These are phyloP conservation scores for Phyllotis vaccarum DNA, from an alignment of 2,797 vertebrate species.

Conservation along the genomic window DNA sequence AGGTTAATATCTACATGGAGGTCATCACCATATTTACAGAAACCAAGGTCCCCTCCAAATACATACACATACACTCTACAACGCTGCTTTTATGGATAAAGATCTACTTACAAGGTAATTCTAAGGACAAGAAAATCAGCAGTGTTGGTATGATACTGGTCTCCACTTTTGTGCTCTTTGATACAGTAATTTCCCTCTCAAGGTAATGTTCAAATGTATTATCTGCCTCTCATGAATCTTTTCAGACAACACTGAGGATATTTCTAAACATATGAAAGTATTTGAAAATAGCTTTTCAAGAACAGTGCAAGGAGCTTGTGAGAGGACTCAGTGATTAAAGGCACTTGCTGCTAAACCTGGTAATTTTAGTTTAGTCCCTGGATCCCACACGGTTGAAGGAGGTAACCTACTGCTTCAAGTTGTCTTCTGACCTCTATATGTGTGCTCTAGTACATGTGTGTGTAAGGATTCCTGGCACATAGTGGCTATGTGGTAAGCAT, in stretches of 20 bases:
- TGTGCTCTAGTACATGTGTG: not conserved
- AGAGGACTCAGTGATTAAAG: not conserved
- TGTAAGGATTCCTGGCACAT: not conserved
- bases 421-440: not conserved
- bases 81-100: not conserved
- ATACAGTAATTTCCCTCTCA: not conserved
- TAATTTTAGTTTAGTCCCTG: not conserved
- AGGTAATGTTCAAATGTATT: not conserved
- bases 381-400: not conserved
- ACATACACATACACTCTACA: not conserved
- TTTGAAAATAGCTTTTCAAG: constrained; percentile 48
- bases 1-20: not conserved
- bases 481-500: too few relatives aligned
- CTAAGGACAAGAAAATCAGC: constrained; percentile 27
- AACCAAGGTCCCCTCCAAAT: not conserved
- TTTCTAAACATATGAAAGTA: not conserved
- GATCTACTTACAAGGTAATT: constrained; percentile 46
- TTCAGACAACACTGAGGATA: constrained; percentile 29
- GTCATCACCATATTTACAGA: not conserved
- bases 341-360: not conserved
- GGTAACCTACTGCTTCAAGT: not conserved
- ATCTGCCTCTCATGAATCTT: constrained; percentile 1
- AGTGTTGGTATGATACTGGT: not conserved
- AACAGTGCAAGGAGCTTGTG: not conserved
- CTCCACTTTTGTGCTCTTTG: constrained; percentile 12